A percentile compares a stretch with the other conserved stretches of the same genome.
Conservation (phyloP, 2,113 vertebrate genomes). For the Elephas maximus region DNA sequence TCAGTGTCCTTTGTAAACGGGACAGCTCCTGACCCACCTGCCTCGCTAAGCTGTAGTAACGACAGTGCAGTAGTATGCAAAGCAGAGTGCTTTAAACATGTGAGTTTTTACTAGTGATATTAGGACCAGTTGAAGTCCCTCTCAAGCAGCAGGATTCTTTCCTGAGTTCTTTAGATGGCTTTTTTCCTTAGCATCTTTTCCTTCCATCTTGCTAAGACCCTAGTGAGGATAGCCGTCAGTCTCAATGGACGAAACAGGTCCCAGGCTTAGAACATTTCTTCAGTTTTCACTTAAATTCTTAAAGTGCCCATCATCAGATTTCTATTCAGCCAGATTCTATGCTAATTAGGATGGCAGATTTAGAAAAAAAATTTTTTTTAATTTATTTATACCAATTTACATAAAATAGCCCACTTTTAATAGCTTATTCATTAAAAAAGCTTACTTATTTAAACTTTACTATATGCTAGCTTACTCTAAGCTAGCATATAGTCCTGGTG, state of each 20-base stretch:
- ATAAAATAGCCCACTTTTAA: conserved; percentile 4
- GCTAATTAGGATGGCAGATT: neutral
- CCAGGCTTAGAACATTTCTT: neutral
- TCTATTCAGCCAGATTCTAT: neutral
- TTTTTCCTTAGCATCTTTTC: neutral
- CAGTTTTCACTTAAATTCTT: neutral
- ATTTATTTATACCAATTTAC: neutral
- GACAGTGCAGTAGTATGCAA: neutral
- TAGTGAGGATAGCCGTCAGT: neutral
- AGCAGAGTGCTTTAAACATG: neutral
- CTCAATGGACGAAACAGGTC: neutral
- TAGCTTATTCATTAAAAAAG: neutral
- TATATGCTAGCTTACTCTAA: neutral
- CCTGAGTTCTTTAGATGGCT: neutral
- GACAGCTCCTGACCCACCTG: neutral
- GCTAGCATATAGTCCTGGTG: too few species aligned
- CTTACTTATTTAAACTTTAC: neutral
- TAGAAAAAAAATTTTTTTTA: neutral
- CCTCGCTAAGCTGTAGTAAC: neutral
- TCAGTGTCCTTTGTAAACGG: conserved; percentile 12
- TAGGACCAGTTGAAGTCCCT: neutral
- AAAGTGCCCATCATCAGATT: neutral
- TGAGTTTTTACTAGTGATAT: neutral
- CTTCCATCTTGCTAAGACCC: neutral
- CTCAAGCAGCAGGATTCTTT: neutral